These are phyloP conservation scores for Craterocephalus amniculus DNA, from an alignment of 2,797 vertebrate genomes.

Conservation along the genomic window DNA sequence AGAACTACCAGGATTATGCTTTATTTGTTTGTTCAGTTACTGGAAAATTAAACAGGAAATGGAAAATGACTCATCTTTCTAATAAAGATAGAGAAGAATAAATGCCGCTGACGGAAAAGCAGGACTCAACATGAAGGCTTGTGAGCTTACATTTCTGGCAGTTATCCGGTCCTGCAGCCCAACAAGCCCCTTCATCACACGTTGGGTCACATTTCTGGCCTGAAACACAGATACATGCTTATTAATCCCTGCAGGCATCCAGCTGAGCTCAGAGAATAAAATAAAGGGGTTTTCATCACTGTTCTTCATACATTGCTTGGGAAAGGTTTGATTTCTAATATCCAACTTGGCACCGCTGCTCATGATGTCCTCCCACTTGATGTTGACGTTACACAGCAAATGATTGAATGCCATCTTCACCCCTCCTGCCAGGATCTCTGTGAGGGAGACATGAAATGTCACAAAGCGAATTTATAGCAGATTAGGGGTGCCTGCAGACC, in stretches of 20 bases:
- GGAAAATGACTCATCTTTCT: background rate
- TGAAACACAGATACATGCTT: constrained; percentile 60
- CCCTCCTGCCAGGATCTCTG: constrained; percentile 92
- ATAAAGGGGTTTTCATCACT: too few species aligned
- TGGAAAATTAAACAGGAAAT: background rate
- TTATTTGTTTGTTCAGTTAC: background rate
- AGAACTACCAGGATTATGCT: background rate
- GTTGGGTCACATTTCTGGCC: constrained; percentile 85
- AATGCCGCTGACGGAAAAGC: background rate
- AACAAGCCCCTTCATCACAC: constrained; percentile 89
- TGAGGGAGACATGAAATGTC: background rate
- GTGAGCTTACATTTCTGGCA: constrained; percentile 89
- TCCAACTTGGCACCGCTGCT: too few species aligned
- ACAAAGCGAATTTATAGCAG: background rate
- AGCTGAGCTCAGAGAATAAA: background rate
- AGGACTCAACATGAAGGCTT: background rate
- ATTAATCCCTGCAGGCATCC: background rate
- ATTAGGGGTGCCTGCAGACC: too few species aligned
- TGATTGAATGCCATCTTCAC: constrained; percentile 88
- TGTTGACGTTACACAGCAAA: constrained; percentile 87
- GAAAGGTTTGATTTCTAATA: constrained; percentile 5
- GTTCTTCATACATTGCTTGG: constrained; percentile 47
- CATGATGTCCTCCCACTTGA: constrained; percentile 91
- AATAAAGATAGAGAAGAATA: background rate
- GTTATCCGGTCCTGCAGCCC: constrained; percentile 87